These are phyloP conservation scores for Eclectus roratus DNA, from an alignment of 2,113 vertebrate genomes.

Conservation along the genomic window DNA sequence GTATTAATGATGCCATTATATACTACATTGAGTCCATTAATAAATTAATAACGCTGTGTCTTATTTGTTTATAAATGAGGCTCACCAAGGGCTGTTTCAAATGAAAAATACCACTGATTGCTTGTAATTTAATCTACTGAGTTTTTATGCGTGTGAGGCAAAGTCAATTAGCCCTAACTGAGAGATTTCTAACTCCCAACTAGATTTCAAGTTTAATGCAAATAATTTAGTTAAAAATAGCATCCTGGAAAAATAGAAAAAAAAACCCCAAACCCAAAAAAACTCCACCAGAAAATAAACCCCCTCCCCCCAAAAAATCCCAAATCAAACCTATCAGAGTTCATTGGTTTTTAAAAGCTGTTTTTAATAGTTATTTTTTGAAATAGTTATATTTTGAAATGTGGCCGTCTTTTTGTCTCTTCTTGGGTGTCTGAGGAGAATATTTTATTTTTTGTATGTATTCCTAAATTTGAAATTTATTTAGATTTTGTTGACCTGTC, in stretches of 20 bases:
- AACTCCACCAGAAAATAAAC: not conserved
- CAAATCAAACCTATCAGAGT: not conserved
- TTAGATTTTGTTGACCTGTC: conserved; percentile 4
- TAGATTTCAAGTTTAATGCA: conserved; percentile 49
- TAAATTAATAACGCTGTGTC: conserved; percentile 69
- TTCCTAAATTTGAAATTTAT: not conserved
- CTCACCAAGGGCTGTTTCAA: conserved; percentile 62
- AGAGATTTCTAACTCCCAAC: conserved; percentile 49
- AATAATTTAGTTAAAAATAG: conserved; percentile 51
- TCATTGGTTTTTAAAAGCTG: not conserved
- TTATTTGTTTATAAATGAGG: conserved; percentile 67
- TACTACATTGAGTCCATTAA: conserved; percentile 67
- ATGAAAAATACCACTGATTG: conserved; percentile 65
- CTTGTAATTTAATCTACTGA: conserved; percentile 73
- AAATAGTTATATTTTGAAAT: not conserved
- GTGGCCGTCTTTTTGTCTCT: not conserved
- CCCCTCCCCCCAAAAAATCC: not conserved
- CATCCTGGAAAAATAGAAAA: conserved; percentile 10
- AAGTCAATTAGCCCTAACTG: conserved; percentile 68
- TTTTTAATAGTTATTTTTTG: not conserved
- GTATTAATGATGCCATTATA: conserved; percentile 70
- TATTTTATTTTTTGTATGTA: not conserved
- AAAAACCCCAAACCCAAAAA: not conserved
- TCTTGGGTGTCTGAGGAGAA: not conserved
- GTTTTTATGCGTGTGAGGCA: conserved; percentile 59